Conservation (phyloP, 35 echinoderm and acorn worm species). For the Strongylocentrotus purpuratus region DNA sequence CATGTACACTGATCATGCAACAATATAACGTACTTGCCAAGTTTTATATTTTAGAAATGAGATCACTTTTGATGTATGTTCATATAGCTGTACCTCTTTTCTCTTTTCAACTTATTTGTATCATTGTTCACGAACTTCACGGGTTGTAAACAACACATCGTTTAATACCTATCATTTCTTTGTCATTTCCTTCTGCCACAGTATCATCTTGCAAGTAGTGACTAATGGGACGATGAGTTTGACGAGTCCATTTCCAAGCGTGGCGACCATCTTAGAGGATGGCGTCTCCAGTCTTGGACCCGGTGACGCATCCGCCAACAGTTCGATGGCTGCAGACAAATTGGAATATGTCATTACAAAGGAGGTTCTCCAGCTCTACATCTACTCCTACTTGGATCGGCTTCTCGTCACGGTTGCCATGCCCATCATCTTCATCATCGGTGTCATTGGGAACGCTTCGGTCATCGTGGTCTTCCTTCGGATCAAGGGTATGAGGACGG, state of each 20-base stretch:
- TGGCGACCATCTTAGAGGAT: constrained; percentile 25
- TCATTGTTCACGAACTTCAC: background rate
- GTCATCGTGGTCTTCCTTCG: constrained; percentile 82
- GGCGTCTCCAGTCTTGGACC: constrained; percentile 35
- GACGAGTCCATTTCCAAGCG: constrained; percentile 6
- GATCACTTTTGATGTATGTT: too few species aligned
- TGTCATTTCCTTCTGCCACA: background rate
- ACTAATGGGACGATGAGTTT: constrained; percentile 43
- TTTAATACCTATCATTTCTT: background rate
- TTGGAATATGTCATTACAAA: constrained; percentile 43
- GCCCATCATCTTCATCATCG: constrained; percentile 91
- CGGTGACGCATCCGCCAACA: background rate
- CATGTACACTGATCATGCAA: background rate
- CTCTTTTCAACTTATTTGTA: background rate
- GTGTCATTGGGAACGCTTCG: constrained; percentile 87
- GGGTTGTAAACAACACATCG: background rate
- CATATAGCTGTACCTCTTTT: background rate
- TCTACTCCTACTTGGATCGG: constrained; percentile 76
- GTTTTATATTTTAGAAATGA: too few species aligned
- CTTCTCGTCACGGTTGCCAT: constrained; percentile 85
- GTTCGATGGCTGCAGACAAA: background rate
- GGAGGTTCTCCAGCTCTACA: constrained; percentile 36
- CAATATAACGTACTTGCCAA: too few species aligned
- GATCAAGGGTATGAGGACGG: constrained; percentile 89
- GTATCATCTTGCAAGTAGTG: background rate